These are phyloP conservation scores for Spheniscus mendiculus DNA, from an alignment of 2,113 vertebrate species.

Conservation along the genomic window DNA sequence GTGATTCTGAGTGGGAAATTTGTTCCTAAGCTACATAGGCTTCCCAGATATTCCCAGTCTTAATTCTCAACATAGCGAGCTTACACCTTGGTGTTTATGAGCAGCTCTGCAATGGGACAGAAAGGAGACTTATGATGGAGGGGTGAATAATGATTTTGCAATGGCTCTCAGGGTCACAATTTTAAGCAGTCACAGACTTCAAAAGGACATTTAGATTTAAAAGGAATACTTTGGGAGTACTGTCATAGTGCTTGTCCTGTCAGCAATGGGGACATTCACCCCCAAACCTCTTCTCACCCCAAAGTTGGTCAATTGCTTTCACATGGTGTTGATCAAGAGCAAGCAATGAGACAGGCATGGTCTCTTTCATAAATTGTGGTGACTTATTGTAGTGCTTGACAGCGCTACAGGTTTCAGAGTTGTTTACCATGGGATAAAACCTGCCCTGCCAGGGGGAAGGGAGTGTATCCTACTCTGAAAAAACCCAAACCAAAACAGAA, in stretches of 20 bases:
- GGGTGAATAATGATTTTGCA: not conserved
- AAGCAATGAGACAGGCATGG: not conserved
- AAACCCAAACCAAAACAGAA: not conserved
- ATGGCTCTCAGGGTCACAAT: not conserved
- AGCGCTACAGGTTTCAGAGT: not conserved
- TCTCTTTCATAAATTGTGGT: not conserved
- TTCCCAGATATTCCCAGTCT: not conserved
- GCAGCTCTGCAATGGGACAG: not conserved
- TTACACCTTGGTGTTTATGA: not conserved
- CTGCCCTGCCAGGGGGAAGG: slow-evolving; percentile 7
- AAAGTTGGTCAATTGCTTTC: accelerated
- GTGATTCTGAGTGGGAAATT: not conserved
- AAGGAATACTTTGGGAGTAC: not conserved
- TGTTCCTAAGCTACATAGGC: not conserved
- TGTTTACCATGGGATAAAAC: slow-evolving; percentile 23
- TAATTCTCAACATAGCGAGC: not conserved
- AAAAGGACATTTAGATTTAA: not conserved
- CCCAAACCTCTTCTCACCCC: not conserved
- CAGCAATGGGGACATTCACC: not conserved
- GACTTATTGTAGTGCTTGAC: not conserved
- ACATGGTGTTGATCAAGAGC: not conserved
- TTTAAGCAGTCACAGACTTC: not conserved
- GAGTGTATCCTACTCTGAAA: not conserved
- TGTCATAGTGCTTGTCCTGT: not conserved
- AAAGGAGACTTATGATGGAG: not conserved